Conservation (phyloP, 2,797 vertebrate genomes). For the Capromys pilorides region DNA sequence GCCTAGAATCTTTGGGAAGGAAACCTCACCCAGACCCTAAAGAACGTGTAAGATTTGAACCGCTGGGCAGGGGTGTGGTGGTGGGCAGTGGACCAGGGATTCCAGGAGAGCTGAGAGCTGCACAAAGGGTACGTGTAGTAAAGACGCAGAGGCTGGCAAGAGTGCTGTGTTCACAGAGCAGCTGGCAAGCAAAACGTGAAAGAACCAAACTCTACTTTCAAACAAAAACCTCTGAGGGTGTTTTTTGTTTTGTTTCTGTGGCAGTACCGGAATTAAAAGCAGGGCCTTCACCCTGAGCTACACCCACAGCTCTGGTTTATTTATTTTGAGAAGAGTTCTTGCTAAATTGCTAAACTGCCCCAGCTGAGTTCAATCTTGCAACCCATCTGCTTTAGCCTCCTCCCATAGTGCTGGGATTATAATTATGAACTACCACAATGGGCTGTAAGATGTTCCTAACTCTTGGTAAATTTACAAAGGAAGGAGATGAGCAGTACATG, state of each 20-base stretch:
- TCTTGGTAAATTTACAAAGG: neutral
- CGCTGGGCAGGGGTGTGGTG: neutral
- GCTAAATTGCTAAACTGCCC: neutral
- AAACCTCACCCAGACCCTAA: neutral
- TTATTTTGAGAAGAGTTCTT: neutral
- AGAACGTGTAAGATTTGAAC: neutral
- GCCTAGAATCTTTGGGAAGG: neutral
- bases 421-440: neutral
- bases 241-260: neutral
- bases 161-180: neutral
- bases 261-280: neutral
- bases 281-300: neutral
- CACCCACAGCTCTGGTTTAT: neutral
- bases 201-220: neutral
- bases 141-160: neutral
- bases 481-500: neutral
- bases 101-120: neutral
- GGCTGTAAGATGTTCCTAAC: neutral
- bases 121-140: neutral
- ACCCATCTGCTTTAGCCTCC: neutral
- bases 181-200: neutral
- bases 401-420: neutral
- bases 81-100: neutral
- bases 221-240: neutral
- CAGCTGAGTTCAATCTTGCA: neutral